Evolutionary conservation across 2,113 vertebrate genomes (phyloP).

Genomic region (Leiothrix lutea): DNA sequence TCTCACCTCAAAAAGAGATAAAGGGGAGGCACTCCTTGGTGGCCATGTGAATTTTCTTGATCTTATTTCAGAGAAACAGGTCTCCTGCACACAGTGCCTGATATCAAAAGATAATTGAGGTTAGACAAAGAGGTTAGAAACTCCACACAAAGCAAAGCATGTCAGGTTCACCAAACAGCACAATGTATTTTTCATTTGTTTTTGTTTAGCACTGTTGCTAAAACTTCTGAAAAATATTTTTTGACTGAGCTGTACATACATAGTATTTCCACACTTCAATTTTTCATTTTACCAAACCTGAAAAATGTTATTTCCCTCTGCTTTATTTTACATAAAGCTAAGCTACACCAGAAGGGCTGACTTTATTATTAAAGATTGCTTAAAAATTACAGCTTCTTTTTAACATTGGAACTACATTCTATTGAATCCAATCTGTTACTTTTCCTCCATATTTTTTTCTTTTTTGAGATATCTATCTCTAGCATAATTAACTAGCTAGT

Average conservation of each 20-base stretch:
- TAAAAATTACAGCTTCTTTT: not conserved
- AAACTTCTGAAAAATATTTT: not conserved
- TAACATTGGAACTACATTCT: not conserved
- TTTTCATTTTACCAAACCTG: not conserved
- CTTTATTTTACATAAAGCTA: not conserved
- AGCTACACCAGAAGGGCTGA: not conserved
- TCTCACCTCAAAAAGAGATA: not conserved
- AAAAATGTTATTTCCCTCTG: not conserved
- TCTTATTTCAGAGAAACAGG: not conserved
- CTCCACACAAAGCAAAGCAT: not conserved
- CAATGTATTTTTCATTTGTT: not conserved
- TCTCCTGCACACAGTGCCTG: not conserved
- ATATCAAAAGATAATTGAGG: not conserved
- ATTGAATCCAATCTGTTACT: not conserved
- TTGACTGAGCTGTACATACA: not conserved
- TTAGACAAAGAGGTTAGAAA: not conserved
- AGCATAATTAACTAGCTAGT: conserved; percentile 20
- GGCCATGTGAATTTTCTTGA: not conserved
- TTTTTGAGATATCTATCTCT: not conserved
- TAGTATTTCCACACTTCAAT: not conserved
- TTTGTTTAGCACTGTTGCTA: not conserved
- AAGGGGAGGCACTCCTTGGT: not conserved
- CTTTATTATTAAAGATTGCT: not conserved
- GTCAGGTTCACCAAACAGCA: not conserved
- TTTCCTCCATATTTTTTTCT: not conserved